A percentile compares a stretch with the other conserved stretches of the same genome.
Evolutionary conservation across 2,888 invertebrate genomes (phyloP).

Genomic region (Uloborus plumipes): DNA sequence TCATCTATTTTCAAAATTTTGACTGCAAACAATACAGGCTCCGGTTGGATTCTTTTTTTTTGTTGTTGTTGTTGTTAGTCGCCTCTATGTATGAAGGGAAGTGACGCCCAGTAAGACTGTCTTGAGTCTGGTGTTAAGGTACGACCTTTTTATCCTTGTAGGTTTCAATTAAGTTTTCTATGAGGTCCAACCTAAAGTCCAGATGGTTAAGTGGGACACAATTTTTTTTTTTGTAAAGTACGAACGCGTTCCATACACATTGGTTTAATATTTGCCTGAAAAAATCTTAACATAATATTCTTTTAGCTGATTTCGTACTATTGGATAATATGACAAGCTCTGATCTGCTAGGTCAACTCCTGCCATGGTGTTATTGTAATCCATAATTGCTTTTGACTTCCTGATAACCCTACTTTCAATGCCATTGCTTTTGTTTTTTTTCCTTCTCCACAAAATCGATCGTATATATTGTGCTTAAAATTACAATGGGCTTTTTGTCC

Average conservation of each 20-base stretch:
- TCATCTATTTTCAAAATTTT: neutral
- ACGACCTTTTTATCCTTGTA: neutral
- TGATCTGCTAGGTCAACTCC: conserved; percentile 15
- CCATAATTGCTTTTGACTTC: neutral
- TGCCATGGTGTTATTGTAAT: conserved; percentile 6
- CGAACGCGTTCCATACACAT: conserved; percentile 21
- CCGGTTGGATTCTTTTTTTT: neutral
- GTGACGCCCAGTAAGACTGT: neutral
- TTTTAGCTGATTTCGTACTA: conserved; percentile 26
- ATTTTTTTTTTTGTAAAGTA: conserved; percentile 9
- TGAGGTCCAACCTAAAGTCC: conserved; percentile 2
- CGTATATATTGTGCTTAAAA: conserved; percentile 15
- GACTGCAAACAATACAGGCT: neutral
- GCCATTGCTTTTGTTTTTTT: neutral
- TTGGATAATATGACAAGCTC: conserved; percentile 4
- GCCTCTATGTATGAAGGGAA: conserved; percentile 4
- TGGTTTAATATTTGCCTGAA: conserved; percentile 15
- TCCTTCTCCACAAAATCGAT: neutral
- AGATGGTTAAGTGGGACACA: neutral
- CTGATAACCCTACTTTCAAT: too few species aligned
- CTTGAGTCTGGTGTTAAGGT: neutral
- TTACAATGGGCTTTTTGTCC: conserved; percentile 30
- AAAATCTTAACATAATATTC: conserved; percentile 32
- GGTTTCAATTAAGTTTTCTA: conserved; percentile 9
- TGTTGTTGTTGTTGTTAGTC: too few species aligned